These are phyloP conservation scores for Trissolcus basalis DNA, from an alignment of 1,140 invertebrate species.

Conservation along the genomic window DNA sequence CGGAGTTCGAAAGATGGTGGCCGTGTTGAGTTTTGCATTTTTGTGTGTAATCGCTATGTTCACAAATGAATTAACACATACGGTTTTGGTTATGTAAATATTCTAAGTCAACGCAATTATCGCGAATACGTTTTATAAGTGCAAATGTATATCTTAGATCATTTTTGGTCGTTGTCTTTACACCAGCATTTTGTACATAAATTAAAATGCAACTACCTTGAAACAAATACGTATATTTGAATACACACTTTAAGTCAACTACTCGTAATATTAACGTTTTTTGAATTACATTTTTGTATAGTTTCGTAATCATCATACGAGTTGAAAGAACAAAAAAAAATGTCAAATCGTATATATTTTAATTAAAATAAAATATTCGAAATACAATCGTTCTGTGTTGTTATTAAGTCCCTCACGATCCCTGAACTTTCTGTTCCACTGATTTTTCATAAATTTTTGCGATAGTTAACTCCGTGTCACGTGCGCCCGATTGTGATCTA, in stretches of 20 bases:
- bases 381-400: slow-evolving; percentile 16
- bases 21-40: too few relatives aligned
- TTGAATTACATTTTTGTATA: slow-evolving; percentile 60
- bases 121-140: slow-evolving; percentile 54
- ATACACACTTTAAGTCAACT: slow-evolving; percentile 55
- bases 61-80: slow-evolving; percentile 37
- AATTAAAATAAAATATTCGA: slow-evolving; percentile 58
- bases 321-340: slow-evolving; percentile 44
- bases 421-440: slow-evolving; percentile 9
- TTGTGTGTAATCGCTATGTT: too few relatives aligned
- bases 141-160: slow-evolving; percentile 45
- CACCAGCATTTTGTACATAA: slow-evolving; percentile 56
- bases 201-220: slow-evolving; percentile 52
- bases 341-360: slow-evolving; percentile 60
- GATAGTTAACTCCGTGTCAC: slow-evolving; percentile 25
- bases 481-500: slow-evolving; percentile 2
- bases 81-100: slow-evolving; percentile 54
- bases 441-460: slow-evolving; percentile 23
- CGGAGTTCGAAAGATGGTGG: not conserved
- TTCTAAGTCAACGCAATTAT: slow-evolving; percentile 53
- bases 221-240: slow-evolving; percentile 55
- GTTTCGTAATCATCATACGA: slow-evolving; percentile 52
- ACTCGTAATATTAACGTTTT: slow-evolving; percentile 55
- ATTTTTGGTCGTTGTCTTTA: slow-evolving; percentile 57
- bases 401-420: slow-evolving; percentile 14